Percentiles rank a stretch among this genome's conserved stretches.
Conservation (phyloP, 2,888 invertebrate genomes). For the Venusia cambrica region DNA sequence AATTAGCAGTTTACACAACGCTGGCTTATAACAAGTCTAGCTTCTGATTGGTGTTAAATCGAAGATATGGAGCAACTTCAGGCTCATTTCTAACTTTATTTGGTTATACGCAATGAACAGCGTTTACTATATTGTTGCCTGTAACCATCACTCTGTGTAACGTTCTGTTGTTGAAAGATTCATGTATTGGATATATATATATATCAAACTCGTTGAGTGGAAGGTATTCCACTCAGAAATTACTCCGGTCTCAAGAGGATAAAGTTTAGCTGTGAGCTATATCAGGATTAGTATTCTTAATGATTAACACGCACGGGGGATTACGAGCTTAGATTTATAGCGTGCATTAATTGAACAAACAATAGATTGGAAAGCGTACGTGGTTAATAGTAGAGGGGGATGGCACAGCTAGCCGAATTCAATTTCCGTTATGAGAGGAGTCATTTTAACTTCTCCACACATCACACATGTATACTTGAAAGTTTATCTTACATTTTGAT, state of each 20-base stretch:
- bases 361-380: slow-evolving; percentile 16
- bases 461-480: too few species aligned
- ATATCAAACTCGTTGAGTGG: too few species aligned
- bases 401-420: slow-evolving; percentile 11
- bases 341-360: slow-evolving; percentile 18
- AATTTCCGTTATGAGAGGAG: slow-evolving; percentile 16
- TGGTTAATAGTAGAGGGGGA: slow-evolving; percentile 12
- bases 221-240: too few species aligned
- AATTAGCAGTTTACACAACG: slow-evolving; percentile 33
- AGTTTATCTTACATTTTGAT: too few species aligned
- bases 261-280: slow-evolving; percentile 1
- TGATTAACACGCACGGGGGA: slow-evolving; percentile 14
- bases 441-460: too few species aligned
- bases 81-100: too few species aligned
- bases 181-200: too few species aligned
- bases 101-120: too few species aligned
- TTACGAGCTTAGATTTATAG: slow-evolving; percentile 18
- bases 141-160: too few species aligned
- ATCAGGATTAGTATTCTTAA: slow-evolving; percentile 12
- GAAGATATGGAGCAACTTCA: too few species aligned
- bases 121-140: too few species aligned
- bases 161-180: too few species aligned
- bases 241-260: slow-evolving; percentile 4
- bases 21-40: slow-evolving; percentile 10
- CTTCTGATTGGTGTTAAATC: slow-evolving; percentile 6